Percentiles rank a stretch among this genome's conserved stretches.
phyloP scores from a whole-genome alignment of 2,888 invertebrate genomes.

The Xestia xanthographa region DNA sequence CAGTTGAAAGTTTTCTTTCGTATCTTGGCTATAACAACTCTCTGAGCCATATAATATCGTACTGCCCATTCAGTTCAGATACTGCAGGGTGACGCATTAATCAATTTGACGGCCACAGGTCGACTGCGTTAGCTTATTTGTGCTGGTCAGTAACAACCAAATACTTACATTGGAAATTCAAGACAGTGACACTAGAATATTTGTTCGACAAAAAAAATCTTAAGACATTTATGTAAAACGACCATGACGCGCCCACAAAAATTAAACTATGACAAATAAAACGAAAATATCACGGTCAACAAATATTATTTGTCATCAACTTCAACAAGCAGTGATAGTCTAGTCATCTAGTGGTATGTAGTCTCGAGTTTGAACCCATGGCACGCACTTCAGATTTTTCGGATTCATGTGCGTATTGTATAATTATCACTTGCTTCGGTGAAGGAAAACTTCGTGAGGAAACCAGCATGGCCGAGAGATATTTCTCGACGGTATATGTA shows the following conservation, averaged over 20 bases:
- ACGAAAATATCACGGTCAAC: slow-evolving; percentile 34
- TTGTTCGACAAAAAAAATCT: background rate
- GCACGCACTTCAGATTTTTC: too few relatives aligned
- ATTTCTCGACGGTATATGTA: too few relatives aligned
- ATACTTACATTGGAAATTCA: background rate
- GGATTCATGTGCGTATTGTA: too few relatives aligned
- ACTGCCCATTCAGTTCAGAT: slow-evolving; percentile 20
- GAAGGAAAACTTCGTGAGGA: too few relatives aligned
- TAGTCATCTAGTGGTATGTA: too few relatives aligned
- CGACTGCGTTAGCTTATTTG: slow-evolving; percentile 14
- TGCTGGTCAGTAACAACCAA: background rate
- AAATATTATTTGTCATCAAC: slow-evolving; percentile 18
- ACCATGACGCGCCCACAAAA: slow-evolving; percentile 35
- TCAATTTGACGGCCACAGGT: slow-evolving; percentile 29
- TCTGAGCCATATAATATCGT: slow-evolving; percentile 9
- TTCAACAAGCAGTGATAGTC: too few relatives aligned
- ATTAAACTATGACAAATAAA: slow-evolving; percentile 26
- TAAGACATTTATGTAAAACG: background rate
- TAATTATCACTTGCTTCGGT: too few relatives aligned
- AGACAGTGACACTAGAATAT: background rate
- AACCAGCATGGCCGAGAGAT: too few relatives aligned
- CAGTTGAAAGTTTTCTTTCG: background rate
- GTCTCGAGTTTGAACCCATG: too few relatives aligned
- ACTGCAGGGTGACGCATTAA: slow-evolving; percentile 39
- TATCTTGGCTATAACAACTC: background rate